Conservation (phyloP, 2,113 vertebrate genomes). For the Chrysochloris asiatica region DNA sequence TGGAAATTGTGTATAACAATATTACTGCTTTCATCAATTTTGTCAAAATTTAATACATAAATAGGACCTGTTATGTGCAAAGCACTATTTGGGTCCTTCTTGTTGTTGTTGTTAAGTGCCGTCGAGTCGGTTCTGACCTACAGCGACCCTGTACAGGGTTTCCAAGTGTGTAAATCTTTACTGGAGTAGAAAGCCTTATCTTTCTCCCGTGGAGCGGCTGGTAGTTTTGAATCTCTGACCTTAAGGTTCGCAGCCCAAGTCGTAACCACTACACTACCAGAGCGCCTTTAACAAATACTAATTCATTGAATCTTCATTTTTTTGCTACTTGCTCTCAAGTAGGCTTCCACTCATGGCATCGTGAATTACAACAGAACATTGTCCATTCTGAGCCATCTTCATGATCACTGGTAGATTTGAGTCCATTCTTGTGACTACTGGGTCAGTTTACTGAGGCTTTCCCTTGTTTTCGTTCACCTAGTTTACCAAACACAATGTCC, state of each 20-base stretch:
- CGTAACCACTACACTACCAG: too few species aligned
- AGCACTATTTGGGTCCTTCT: background rate
- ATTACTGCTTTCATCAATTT: background rate
- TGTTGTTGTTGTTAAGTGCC: too few species aligned
- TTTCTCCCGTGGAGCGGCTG: too few species aligned
- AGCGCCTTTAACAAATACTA: background rate
- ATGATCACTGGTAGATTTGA: background rate
- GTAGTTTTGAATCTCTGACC: too few species aligned
- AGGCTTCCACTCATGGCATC: background rate
- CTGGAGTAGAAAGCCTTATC: too few species aligned
- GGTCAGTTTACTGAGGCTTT: background rate
- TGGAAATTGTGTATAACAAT: background rate
- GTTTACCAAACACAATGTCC: background rate
- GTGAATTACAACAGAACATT: background rate
- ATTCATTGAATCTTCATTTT: background rate
- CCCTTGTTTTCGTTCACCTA: background rate
- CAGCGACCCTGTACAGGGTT: too few species aligned
- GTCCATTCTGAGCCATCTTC: background rate
- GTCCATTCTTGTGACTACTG: background rate
- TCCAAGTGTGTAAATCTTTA: too few species aligned
- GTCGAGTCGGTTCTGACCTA: too few species aligned
- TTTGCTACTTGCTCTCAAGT: background rate
- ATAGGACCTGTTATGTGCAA: background rate
- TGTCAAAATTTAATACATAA: background rate
- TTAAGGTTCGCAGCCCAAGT: too few species aligned